Conservation (phyloP, 2,797 vertebrate species). For the Babyrousa celebensis region DNA sequence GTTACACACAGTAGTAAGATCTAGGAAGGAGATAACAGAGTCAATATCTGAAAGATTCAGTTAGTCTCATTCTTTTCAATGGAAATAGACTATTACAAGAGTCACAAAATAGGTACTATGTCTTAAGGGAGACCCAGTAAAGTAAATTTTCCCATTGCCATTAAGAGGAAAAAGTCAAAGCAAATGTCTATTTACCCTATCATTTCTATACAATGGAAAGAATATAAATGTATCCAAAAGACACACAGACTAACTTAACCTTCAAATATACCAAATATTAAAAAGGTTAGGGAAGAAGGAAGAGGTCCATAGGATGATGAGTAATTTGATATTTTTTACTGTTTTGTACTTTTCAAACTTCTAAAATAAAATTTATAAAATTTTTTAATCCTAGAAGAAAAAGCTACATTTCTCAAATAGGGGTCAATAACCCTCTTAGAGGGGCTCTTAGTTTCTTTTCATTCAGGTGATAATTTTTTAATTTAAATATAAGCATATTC, state of each 20-base stretch:
- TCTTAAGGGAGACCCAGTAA: neutral
- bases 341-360: neutral
- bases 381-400: slow-evolving; percentile 60
- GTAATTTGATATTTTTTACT: neutral
- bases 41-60: neutral
- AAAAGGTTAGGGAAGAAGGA: neutral
- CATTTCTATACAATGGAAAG: neutral
- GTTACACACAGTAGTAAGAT: neutral
- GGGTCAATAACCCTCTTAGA: neutral
- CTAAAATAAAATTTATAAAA: neutral
- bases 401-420: slow-evolving; percentile 44
- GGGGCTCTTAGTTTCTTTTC: neutral
- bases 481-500: neutral
- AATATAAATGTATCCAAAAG: neutral
- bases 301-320: neutral
- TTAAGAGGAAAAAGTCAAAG: slow-evolving; percentile 12
- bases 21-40: neutral
- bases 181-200: neutral
- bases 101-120: slow-evolving; percentile 6
- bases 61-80: neutral
- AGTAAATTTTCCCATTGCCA: neutral
- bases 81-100: neutral
- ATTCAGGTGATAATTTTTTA: neutral
- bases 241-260: neutral
- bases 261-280: neutral